phyloP scores from a whole-genome alignment of 1,140 invertebrate genomes.

The Heliconius eleuchia region DNA sequence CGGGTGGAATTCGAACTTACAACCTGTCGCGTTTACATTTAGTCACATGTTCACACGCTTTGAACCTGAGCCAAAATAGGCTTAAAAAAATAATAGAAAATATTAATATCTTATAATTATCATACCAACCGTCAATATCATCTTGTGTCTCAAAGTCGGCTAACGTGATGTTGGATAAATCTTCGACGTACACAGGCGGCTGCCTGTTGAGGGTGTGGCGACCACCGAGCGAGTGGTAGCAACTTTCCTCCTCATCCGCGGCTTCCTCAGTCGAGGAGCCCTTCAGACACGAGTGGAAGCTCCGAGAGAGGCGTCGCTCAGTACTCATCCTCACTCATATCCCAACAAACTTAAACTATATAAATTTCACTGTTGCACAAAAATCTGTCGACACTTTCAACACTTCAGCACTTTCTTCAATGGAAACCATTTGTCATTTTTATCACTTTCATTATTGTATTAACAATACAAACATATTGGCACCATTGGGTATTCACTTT shows the following conservation, averaged over 20 bases:
- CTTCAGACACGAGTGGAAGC: slow-evolving; percentile 85
- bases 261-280: slow-evolving; percentile 84
- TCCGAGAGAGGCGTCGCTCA: slow-evolving; percentile 84
- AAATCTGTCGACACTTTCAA: slow-evolving; percentile 1
- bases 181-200: slow-evolving; percentile 71
- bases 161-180: slow-evolving; percentile 67
- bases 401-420: slow-evolving; percentile 20
- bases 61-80: no score
- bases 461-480: slow-evolving; percentile 1
- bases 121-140: slow-evolving; percentile 70
- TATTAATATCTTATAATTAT: neutral
- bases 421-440: neutral
- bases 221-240: slow-evolving; percentile 74
- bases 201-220: slow-evolving; percentile 68
- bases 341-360: slow-evolving; percentile 53
- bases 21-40: no score
- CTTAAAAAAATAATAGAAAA: neutral
- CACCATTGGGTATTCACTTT: neutral
- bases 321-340: slow-evolving; percentile 83
- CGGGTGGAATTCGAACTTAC: no score
- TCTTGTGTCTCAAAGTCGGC: slow-evolving; percentile 72
- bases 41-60: no score
- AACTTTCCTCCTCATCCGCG: slow-evolving; percentile 72
- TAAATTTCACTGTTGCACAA: slow-evolving; percentile 24
- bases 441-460: slow-evolving; percentile 24